phyloP scores from a whole-genome alignment of 1,140 invertebrate genomes.

The Melipona quadrifasciata region DNA sequence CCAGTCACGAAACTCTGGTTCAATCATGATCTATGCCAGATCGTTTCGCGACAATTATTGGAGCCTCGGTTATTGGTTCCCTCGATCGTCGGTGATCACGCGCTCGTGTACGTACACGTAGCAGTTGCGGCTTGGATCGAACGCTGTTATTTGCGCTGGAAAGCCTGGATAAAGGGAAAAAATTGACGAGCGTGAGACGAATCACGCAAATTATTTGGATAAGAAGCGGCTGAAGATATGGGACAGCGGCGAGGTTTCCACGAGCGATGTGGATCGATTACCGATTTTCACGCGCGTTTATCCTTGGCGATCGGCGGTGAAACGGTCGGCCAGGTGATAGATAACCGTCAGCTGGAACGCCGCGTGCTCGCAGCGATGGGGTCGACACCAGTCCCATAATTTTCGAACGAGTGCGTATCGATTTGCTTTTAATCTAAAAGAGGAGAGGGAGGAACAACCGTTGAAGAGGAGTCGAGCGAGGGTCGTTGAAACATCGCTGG shows the following conservation, averaged over 20 bases:
- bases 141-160: conserved; percentile 47
- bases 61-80: neutral
- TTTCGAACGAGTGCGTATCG: conserved; percentile 6
- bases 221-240: conserved; percentile 26
- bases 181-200: neutral
- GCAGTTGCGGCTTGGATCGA: no score
- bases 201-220: conserved; percentile 44
- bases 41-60: neutral
- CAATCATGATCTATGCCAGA: neutral
- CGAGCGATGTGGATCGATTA: conserved; percentile 45
- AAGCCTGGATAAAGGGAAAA: neutral
- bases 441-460: neutral
- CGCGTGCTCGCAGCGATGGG: neutral
- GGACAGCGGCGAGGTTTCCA: conserved; percentile 43
- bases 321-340: conserved; percentile 44
- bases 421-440: neutral
- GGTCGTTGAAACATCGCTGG: neutral
- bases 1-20: neutral
- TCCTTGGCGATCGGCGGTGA: conserved; percentile 33
- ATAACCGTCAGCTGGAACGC: conserved; percentile 24
- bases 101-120: neutral
- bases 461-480: neutral
- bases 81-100: neutral
- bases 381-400: neutral
- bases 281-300: conserved; percentile 62